A percentile compares a stretch with the other conserved stretches of the same genome.
Evolutionary conservation across 2,113 vertebrate genomes (phyloP).

Genomic region (Ochotona curzoniae): DNA sequence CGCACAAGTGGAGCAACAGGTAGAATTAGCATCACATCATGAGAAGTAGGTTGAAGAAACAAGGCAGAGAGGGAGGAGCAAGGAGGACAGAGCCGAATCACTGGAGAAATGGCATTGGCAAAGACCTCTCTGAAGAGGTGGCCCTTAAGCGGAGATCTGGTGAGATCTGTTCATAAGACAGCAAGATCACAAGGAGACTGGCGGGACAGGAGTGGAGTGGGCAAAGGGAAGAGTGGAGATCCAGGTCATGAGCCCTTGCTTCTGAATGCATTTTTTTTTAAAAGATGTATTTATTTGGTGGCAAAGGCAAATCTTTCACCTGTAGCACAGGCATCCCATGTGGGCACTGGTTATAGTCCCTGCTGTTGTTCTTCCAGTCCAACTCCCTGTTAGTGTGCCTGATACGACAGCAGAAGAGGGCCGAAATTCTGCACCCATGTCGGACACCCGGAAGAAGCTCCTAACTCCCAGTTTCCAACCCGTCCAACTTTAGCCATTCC

Average conservation of each 20-base stretch:
- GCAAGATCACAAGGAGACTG: not conserved
- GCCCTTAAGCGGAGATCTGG: not conserved
- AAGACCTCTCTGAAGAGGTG: not conserved
- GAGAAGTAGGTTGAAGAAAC: not conserved
- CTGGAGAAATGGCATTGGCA: not conserved
- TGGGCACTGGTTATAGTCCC: too few relatives aligned
- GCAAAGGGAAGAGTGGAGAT: not conserved
- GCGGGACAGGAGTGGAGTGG: not conserved
- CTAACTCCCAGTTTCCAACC: too few relatives aligned
- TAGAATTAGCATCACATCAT: not conserved
- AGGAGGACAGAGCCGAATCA: not conserved
- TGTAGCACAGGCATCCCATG: too few relatives aligned
- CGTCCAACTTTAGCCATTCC: too few relatives aligned
- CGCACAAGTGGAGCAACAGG: not conserved
- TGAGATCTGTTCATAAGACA: not conserved
- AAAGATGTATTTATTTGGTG: too few relatives aligned
- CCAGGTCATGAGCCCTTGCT: not conserved
- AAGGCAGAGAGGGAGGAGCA: not conserved
- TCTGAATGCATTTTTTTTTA: too few relatives aligned
- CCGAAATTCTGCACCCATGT: too few relatives aligned
- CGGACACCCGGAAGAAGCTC: too few relatives aligned
- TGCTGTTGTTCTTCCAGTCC: too few relatives aligned
- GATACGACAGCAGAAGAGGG: too few relatives aligned
- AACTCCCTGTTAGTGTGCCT: too few relatives aligned
- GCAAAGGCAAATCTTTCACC: too few relatives aligned